These are phyloP conservation scores for Parotocinclus haroldoi DNA, from an alignment of 2,797 vertebrate species.

Conservation along the genomic window DNA sequence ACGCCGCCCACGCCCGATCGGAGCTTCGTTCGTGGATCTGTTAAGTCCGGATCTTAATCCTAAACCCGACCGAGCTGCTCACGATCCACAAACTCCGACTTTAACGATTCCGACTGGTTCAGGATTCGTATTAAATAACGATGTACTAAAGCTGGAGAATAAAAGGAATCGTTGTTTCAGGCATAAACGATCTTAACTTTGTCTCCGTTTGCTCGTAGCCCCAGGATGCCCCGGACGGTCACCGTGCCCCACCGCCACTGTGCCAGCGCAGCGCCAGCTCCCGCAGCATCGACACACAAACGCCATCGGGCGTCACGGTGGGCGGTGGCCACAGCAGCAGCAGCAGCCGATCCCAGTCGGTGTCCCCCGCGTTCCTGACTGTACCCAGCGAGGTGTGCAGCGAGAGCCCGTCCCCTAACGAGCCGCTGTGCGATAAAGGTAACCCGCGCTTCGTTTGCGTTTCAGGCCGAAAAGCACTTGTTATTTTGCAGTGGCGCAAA, in stretches of 20 bases:
- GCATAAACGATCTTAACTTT: no score
- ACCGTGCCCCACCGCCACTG: constrained; percentile 72
- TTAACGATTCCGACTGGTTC: no score
- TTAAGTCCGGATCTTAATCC: no score
- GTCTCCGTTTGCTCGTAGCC: constrained; percentile 66
- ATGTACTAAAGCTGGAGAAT: no score
- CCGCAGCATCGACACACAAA: constrained; percentile 84
- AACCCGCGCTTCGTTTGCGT: neutral
- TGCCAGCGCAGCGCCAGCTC: constrained; percentile 77
- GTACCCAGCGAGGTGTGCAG: constrained; percentile 70
- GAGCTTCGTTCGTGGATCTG: no score
- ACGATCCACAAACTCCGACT: no score
- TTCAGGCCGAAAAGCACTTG: no score
- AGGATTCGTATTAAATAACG: no score
- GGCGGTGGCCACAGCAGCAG: constrained; percentile 69
- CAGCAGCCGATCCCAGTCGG: constrained; percentile 83
- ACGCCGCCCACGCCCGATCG: no score
- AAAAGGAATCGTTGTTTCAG: no score
- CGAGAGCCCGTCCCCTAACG: constrained; percentile 74
- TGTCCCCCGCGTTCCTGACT: constrained; percentile 79
- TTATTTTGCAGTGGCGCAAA: no score
- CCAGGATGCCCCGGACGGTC: constrained; percentile 81
- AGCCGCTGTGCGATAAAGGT: constrained; percentile 76
- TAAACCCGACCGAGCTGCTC: no score
- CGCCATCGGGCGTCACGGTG: constrained; percentile 70